Evolutionary conservation across 2,113 vertebrate species (phyloP).

Genomic region (Hippocampus barbouri): DNA sequence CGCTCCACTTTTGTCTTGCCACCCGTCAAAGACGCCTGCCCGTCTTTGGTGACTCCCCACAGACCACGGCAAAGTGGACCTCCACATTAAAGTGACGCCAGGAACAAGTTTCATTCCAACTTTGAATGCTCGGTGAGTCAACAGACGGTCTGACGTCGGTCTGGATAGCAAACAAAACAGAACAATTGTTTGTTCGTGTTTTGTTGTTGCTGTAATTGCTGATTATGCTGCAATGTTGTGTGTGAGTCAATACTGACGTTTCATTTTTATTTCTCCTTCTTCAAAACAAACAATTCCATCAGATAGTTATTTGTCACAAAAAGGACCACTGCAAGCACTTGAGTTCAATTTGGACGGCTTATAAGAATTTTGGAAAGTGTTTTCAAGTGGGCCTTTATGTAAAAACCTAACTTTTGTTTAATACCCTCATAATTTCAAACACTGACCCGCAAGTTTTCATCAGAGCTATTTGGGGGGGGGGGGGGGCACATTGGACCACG

Average conservation of each 20-base stretch:
- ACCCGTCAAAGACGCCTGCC: background rate
- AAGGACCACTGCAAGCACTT: background rate
- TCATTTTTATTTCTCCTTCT: background rate
- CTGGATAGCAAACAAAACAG: background rate
- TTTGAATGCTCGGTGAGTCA: background rate
- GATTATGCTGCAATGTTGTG: background rate
- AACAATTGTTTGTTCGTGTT: background rate
- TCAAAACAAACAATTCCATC: background rate
- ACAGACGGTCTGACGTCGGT: background rate
- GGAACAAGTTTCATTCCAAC: background rate
- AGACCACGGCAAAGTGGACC: background rate
- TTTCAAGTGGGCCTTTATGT: background rate
- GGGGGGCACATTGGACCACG: no score
- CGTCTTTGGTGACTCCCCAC: background rate
- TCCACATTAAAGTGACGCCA: background rate
- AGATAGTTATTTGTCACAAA: background rate
- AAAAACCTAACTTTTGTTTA: no score
- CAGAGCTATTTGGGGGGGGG: no score
- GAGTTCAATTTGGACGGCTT: background rate
- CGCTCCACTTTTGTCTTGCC: background rate
- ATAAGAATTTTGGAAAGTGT: background rate
- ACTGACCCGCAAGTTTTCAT: no score
- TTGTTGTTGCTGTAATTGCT: background rate
- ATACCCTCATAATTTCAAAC: no score
- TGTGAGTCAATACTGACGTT: background rate